Evolutionary conservation across 2,888 invertebrate genomes (phyloP), one percentile per base, ranked within the genome.

Genomic region (Heliconius charithonia): DNA sequence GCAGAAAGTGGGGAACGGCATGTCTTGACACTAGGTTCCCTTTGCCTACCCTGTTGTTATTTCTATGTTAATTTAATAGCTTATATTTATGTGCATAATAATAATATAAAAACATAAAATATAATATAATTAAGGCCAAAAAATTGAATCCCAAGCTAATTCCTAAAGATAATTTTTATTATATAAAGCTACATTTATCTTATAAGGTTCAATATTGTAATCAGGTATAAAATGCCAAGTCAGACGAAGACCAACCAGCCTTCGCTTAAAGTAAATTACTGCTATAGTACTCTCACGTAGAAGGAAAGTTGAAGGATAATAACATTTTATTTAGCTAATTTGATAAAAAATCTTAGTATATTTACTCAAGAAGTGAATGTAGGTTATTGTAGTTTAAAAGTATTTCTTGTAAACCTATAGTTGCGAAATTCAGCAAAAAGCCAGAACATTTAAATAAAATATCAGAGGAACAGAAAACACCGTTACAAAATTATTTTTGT

Each of bases 141-240:
- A 66, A 22, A 22, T 1, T 19, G 2, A 19, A 65, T 65, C 2
- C 19, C 7, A 3, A 32, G 32, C 29, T 32, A 32, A 32, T 66
- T 32, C 3, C 4, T 32, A 32, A 66, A 32, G 22, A 66, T 22
- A 4, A 66, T 22, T 32, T 66, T 66, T 32, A 66, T 22, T 22
- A 32, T 3, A 66, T 22, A 32, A 32, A 10, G 29, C 22, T 66
- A 66, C 19, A 32, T 66, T 66, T 66, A 22, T 32, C 10, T 67
- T 37, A 67, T 1, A 67, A 37, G 37, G 67, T 67, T 67, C 22
- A 67, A 67, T 67, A 67, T 37, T 37, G 37, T 67, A 67, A 67
- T 37, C 67, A 67, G n/a, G n/a, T 37, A 37, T 37, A 29, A 66
- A 66, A 29, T 32, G 66, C 66, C 32, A 32, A 32, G 65, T 27